Evolutionary conservation across 2,113 vertebrate genomes (phyloP), one percentile per base, ranked within the genome.

Genomic region (Forbesichthys agassizii): DNA sequence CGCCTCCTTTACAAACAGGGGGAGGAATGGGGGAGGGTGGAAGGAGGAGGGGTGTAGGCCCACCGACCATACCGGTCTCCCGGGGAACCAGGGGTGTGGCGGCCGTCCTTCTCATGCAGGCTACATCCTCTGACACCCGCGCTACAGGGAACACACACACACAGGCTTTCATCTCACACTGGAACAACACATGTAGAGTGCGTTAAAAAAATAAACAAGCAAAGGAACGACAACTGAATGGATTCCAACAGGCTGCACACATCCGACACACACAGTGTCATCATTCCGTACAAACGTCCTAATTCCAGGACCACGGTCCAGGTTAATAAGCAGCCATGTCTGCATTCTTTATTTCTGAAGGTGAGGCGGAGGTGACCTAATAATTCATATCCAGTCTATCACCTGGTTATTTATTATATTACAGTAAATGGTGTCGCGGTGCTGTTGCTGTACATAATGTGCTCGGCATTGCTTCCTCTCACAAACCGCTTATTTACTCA

Each of bases 21-120:
- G 53, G 64, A 62, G 77, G 68, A 55, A 58, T 2, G 54, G 68
- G 62, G 48, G 49, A 63, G 73, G 74, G 86, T 69, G 68, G 57
- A 58, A 36, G 60, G 56, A 67, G 66, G 74, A 52, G 56, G 46
- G 59, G 42, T 20, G 0, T 59, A 49, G 63, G 58, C 70, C 49
- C 77, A 73, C 80, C 82, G 85, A 85, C 80, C 80, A 83, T 75
- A 70, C 68, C 68, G 72, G 81, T 86, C 84, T 77, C 77, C 81
- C 68, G 49, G 75, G 60, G 77, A 86, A 81, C 71, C 72, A 62
- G 66, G 66, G 64, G 71, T 18, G 66, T 7, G 46, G 60, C 4
- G 8, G 48, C 69, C 69, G 63, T 53, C 57, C 72, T 73, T 69
- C 54, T 73, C 64, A 58, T 8, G 7, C 36, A 42, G 36, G 36